A percentile compares a stretch with the other conserved stretches of the same genome.
These are phyloP conservation scores for Pteropus alecto DNA, from an alignment of 2,113 vertebrate genomes.

Conservation along the genomic window DNA sequence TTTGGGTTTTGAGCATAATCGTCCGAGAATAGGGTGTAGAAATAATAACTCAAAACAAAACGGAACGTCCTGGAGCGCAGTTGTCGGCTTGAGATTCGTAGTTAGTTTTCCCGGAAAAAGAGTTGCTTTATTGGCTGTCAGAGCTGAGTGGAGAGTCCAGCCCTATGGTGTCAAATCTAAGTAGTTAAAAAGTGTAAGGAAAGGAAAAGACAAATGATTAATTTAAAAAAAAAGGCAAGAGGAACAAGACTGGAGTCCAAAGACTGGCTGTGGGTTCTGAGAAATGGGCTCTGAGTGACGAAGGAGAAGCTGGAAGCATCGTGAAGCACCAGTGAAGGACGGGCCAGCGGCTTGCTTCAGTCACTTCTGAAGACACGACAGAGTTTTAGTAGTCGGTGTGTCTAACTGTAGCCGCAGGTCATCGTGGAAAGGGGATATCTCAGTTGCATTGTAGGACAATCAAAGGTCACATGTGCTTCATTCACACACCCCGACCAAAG, in stretches of 20 bases:
- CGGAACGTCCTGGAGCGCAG: not conserved
- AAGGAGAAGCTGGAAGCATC: not conserved
- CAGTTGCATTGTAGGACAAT: not conserved
- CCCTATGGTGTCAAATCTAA: not conserved
- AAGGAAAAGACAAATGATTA: not conserved
- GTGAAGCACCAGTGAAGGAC: not conserved
- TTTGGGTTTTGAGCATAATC: not conserved
- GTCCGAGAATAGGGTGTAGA: not conserved
- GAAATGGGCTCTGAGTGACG: not conserved
- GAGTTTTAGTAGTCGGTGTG: not conserved
- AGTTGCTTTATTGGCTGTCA: not conserved
- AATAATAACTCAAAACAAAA: not conserved
- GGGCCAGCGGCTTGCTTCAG: not conserved
- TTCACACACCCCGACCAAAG: not conserved
- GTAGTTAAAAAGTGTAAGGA: not conserved
- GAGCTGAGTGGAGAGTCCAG: not conserved
- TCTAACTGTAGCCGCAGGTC: not conserved
- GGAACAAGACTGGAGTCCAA: not conserved
- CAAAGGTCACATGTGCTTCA: not conserved
- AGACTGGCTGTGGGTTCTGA: not conserved
- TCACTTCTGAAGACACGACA: not conserved
- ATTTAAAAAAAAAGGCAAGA: not conserved
- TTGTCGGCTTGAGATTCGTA: not conserved
- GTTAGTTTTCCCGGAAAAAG: not conserved
- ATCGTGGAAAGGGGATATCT: not conserved